These are phyloP conservation scores for Stigmatopora argus DNA, from an alignment of 2,113 vertebrate genomes.

Conservation along the genomic window DNA sequence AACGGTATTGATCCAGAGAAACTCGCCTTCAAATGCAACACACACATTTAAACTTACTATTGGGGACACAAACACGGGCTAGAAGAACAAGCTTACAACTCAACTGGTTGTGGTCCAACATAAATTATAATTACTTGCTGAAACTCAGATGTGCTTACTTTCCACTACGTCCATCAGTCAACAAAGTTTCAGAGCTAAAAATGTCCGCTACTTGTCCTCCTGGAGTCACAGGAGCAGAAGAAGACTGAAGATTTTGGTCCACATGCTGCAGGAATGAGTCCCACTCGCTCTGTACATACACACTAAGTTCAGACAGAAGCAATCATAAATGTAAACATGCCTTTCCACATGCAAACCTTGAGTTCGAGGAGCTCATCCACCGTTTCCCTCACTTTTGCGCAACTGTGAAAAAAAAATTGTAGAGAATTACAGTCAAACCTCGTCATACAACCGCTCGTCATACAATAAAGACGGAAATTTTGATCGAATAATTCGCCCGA, in stretches of 20 bases:
- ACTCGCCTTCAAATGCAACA: constrained; percentile 45
- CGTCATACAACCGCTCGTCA: no score
- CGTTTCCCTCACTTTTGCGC: constrained; percentile 41
- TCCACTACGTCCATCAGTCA: constrained; percentile 52
- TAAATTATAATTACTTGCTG: no score
- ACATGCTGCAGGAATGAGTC: constrained; percentile 63
- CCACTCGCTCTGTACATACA: constrained; percentile 57
- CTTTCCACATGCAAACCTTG: constrained; percentile 45
- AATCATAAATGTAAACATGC: background rate
- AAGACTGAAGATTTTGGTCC: constrained; percentile 45
- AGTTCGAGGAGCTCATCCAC: constrained; percentile 59
- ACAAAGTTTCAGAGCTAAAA: constrained; percentile 38
- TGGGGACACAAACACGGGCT: background rate
- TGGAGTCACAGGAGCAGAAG: constrained; percentile 18
- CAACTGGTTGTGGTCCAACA: background rate
- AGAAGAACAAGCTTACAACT: background rate
- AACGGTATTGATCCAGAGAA: constrained; percentile 54
- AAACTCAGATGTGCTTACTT: constrained; percentile 34
- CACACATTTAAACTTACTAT: background rate
- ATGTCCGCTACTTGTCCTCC: constrained; percentile 9
- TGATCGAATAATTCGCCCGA: no score
- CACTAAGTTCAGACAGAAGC: background rate
- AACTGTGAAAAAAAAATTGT: constrained; percentile 34
- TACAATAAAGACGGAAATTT: no score
- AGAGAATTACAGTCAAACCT: no score